Conservation (phyloP, 2,113 vertebrate species). For the Albula glossodonta region DNA sequence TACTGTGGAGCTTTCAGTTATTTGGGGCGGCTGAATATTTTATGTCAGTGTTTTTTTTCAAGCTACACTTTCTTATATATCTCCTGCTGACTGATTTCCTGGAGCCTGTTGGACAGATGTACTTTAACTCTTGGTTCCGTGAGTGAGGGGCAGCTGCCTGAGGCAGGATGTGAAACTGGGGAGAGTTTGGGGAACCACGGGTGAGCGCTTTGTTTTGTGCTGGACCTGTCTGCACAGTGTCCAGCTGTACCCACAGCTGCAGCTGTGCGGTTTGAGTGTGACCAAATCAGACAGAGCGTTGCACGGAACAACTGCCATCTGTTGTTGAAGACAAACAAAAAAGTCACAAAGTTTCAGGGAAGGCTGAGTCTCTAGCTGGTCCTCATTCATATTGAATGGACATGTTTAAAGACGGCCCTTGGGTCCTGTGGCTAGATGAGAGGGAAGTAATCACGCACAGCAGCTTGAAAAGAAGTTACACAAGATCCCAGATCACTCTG, state of each 20-base stretch:
- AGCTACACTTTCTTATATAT: background rate
- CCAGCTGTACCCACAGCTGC: background rate
- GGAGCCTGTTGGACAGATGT: background rate
- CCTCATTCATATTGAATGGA: background rate
- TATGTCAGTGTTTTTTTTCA: background rate
- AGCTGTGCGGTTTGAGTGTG: background rate
- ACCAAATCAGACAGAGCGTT: background rate
- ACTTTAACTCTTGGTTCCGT: background rate
- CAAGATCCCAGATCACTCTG: background rate
- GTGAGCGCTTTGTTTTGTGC: background rate
- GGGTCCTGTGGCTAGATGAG: background rate
- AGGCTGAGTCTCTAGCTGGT: background rate
- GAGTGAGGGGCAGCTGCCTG: background rate
- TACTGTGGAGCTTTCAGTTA: background rate
- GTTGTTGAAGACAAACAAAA: background rate
- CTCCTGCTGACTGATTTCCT: background rate
- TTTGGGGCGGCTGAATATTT: background rate
- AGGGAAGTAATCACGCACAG: background rate
- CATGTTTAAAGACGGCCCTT: background rate
- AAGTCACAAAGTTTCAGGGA: background rate
- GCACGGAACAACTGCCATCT: background rate
- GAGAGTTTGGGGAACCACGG: background rate
- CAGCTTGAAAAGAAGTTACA: background rate
- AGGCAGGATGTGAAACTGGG: background rate
- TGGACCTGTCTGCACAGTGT: background rate